These are phyloP conservation scores for Mesembrinibis cayennensis DNA, from an alignment of 2,113 vertebrate species.

Conservation along the genomic window DNA sequence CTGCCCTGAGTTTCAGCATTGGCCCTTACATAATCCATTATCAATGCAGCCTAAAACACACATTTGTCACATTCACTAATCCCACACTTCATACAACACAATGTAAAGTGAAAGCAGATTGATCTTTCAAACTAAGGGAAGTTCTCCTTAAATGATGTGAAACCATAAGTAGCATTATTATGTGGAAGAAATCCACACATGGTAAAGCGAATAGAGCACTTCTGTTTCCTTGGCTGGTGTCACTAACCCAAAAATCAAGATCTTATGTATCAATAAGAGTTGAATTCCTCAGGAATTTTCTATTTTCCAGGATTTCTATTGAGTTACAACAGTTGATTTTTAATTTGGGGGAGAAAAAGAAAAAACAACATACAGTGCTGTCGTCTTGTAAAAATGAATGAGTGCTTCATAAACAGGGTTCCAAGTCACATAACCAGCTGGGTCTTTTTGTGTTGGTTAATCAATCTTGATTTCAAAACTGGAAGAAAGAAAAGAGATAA, in stretches of 20 bases:
- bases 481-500: conserved; percentile 29
- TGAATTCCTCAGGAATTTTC: neutral
- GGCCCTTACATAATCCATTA: neutral
- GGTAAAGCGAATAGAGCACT: neutral
- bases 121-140: neutral
- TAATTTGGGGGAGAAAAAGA: neutral
- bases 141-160: neutral
- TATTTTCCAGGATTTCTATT: neutral
- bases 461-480: conserved; percentile 56
- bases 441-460: conserved; percentile 1
- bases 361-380: conserved; percentile 31
- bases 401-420: conserved; percentile 20
- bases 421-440: conserved; percentile 49
- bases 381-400: neutral
- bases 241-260: neutral
- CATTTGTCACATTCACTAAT: neutral
- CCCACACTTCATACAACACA: neutral
- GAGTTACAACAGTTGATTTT: neutral
- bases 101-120: neutral
- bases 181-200: neutral
- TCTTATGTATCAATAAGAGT: neutral
- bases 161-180: neutral
- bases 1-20: neutral
- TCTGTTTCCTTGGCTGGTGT: neutral
- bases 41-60: neutral